Evolutionary conservation across 2,113 vertebrate species (phyloP), one percentile per base, ranked within the genome.

Genomic region (Sorex araneus): DNA sequence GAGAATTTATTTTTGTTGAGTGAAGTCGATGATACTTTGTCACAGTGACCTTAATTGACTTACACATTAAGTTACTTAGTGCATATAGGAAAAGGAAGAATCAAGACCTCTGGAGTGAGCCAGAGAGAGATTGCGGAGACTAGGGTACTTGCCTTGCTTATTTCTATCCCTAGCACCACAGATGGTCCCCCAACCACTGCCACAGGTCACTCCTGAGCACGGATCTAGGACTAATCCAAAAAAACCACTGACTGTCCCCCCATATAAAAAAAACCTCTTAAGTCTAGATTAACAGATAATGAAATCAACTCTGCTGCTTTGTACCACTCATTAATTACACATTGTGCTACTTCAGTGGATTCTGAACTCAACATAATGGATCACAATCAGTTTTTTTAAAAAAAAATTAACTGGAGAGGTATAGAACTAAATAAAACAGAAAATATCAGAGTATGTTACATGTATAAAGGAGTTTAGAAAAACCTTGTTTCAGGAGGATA

Each of bases 291-390:
- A 93, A 90, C 7, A 84, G 34, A 47, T 64, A 66, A 25, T 30
- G 78, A 47, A 63, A 83, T 2, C 8, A 80, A 70, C 27, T 57
- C 47, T 63, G 19, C 8, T 43, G 8, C 28, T 71, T 50, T n/a
- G 18, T 1, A 84, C 16, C 34, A 70, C 66, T 71, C 87, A 57
- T 67, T 43, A 45, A 87, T 4, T 40, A 13, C 9, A 1, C 30
- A 4, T 32, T 91, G 21, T 34, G n/a, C n/a, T n/a, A 32, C 50
- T 34, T 25, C 66, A 34, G 7, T 81, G 25, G 30, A 18, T 6
- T 34, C 73, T 92, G 45, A 84, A 87, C 81, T 80, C 34, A 85
- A 43, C n/a, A 47, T 76, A 93, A 9, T 54, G 8, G 40, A 32
- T 73, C 5, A 70, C 6, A 43, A 67, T 25, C 25, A 87, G 60